Percentiles rank a stretch among this genome's conserved stretches.
These are phyloP conservation scores for Zaprionus lachaisei DNA, from an alignment of 1,140 invertebrate genomes.

Conservation along the genomic window DNA sequence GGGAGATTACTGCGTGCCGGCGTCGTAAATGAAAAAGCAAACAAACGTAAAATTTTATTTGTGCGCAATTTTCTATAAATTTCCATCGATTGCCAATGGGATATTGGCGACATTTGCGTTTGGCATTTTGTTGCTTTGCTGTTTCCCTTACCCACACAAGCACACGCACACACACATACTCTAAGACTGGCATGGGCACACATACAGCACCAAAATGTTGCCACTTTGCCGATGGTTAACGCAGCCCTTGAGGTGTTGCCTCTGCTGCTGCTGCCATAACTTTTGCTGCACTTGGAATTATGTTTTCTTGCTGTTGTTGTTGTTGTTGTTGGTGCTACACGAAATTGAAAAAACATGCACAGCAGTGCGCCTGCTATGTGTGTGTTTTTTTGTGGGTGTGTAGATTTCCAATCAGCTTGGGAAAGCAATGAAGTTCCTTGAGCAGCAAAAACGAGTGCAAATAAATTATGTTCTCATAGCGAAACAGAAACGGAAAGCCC, in stretches of 20 bases:
- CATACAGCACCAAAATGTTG: conserved; percentile 23
- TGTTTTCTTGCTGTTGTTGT: conserved; percentile 42
- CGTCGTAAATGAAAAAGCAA: conserved; percentile 80
- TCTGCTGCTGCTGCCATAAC: conserved; percentile 57
- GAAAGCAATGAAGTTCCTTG: conserved; percentile 65
- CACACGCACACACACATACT: conserved; percentile 8
- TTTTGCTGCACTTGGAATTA: conserved; percentile 73
- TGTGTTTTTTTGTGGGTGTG: conserved; percentile 20
- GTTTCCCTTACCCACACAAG: conserved; percentile 56
- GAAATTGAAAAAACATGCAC: conserved; percentile 63
- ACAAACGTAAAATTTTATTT: conserved; percentile 83
- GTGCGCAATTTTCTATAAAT: conserved; percentile 83
- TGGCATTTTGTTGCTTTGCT: conserved; percentile 72
- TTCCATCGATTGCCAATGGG: conserved; percentile 80
- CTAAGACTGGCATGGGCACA: background rate
- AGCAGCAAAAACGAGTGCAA: conserved; percentile 58
- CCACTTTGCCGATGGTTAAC: conserved; percentile 47
- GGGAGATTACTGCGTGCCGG: conserved; percentile 25
- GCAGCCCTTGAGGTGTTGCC: conserved; percentile 39
- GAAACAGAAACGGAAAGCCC: conserved; percentile 44
- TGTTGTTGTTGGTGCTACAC: conserved; percentile 26
- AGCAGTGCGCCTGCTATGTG: conserved; percentile 8
- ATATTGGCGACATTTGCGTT: conserved; percentile 83
- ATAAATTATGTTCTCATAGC: conserved; percentile 67
- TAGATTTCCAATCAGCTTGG: conserved; percentile 72